phyloP scores from a whole-genome alignment of 2,888 invertebrate species.

The Scrobipalpa costella region DNA sequence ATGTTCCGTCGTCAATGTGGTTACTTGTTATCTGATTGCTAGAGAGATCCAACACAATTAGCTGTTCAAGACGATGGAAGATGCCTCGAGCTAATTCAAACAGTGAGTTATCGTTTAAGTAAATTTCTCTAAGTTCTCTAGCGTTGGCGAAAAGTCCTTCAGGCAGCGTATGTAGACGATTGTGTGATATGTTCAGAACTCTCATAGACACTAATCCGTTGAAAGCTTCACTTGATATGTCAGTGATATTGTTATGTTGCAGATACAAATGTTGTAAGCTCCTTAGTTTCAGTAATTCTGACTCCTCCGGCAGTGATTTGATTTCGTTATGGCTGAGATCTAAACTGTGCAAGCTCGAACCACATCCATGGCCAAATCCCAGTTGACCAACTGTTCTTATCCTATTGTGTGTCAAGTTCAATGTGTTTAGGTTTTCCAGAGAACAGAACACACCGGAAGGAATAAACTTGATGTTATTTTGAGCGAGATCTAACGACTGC shows the following conservation, averaged over 20 bases:
- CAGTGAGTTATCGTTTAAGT: conserved; percentile 91
- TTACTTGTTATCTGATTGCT: conserved; percentile 92
- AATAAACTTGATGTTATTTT: conserved; percentile 90
- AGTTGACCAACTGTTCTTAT: conserved; percentile 89
- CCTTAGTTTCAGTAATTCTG: conserved; percentile 87
- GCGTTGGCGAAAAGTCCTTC: conserved; percentile 90
- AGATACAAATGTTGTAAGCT: conserved; percentile 90
- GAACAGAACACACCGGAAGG: conserved; percentile 91
- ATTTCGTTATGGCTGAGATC: conserved; percentile 92
- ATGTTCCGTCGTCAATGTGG: conserved; percentile 92
- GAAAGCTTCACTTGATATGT: conserved; percentile 89
- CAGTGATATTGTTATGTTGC: conserved; percentile 91
- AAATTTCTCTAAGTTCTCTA: conserved; percentile 90
- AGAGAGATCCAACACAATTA: conserved; percentile 91
- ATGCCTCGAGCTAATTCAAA: conserved; percentile 90
- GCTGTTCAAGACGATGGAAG: conserved; percentile 91
- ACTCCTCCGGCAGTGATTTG: conserved; percentile 85
- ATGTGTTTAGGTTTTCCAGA: conserved; percentile 87
- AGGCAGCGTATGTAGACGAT: conserved; percentile 90
- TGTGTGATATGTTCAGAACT: conserved; percentile 92
- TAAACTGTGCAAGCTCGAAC: conserved; percentile 86
- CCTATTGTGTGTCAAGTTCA: conserved; percentile 93
- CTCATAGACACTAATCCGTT: conserved; percentile 89
- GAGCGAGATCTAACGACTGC: conserved; percentile 88
- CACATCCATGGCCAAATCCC: conserved; percentile 85